Base-by-base conservation (phyloP, 2,888 invertebrate genomes). In the Cheilosia variabilis region DNA sequence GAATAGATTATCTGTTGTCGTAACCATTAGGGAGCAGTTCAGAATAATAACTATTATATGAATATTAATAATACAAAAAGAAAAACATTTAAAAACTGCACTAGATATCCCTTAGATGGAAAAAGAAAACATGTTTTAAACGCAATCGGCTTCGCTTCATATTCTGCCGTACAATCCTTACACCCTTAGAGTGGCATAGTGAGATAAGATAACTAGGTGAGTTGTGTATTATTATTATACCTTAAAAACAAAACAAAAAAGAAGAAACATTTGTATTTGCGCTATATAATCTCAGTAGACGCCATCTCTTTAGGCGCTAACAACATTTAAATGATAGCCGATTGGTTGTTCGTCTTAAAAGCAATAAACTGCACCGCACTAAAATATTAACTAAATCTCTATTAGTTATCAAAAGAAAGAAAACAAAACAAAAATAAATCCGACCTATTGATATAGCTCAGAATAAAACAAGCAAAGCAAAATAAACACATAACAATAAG, bases 111-210 rank as follows among this genome's bases (percentile, higher is more conserved):
- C 31, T 71, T 73, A 75, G 55, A 76, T 41, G 43, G 24, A 65
- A 65, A 60, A 53, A 27, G 71, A 15, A 52, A 58, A 53, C 73
- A 73, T n/a, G 43, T 55, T 71, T 77, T 68, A 22, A 63, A 57
- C n/a, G 86, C 81, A 86, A 81, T 81, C 80, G 86, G 86, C 76
- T 86, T 86, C 52, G 86, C 86, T 86, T 81, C 43, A 52, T 17
- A 76, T 68, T 80, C 76, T 77, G 81, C 72, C 81, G 86, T 86
- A 86, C 86, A 86, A 86, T 81, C 86, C 71, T 76, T 81, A 72
- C 68, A 86, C 66, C 75, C 66, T 72, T 71, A 86, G 81, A 81
- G 81, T 77, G 76, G 72, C 81, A 86, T 72, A 81, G 71, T 81
- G 71, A 71, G 53, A 31, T 76, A 62, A 66, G 71, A 63, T 27